phyloP scores from a whole-genome alignment of 2,113 vertebrate species.

The Anas platyrhynchos region DNA sequence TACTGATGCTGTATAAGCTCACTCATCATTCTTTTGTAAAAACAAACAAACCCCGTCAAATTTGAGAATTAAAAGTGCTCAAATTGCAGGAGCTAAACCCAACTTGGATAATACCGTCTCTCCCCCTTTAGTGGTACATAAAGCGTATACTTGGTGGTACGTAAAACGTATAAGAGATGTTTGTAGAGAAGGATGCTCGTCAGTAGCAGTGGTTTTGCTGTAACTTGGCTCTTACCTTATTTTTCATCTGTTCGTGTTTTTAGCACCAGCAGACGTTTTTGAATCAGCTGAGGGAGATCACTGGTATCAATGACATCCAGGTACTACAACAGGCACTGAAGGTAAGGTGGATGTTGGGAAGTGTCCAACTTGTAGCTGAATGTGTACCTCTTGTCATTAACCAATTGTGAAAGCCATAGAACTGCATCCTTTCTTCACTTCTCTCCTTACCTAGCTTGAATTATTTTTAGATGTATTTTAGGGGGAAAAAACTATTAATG shows the following conservation, averaged over 20 bases:
- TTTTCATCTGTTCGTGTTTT: background rate
- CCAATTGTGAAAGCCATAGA: background rate
- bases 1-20: background rate
- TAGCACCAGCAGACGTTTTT: conserved; percentile 97
- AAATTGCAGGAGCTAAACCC: background rate
- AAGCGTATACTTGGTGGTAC: background rate
- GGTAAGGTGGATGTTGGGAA: conserved; percentile 75
- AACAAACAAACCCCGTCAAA: background rate
- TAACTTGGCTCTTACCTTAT: background rate
- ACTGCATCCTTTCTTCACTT: background rate
- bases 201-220: background rate
- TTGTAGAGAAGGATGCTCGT: background rate
- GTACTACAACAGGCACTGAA: conserved; percentile 96
- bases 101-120: background rate
- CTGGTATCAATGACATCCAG: conserved; percentile 95
- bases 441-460: background rate
- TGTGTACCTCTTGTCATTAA: background rate
- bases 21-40: background rate
- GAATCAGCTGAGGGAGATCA: conserved; percentile 97
- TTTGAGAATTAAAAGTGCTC: background rate
- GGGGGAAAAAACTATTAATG: fast-evolving
- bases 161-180: background rate
- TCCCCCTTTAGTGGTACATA: background rate
- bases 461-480: background rate
- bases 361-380: background rate